Base-by-base conservation (phyloP, 2,113 vertebrate genomes). In the Pterocles gutturalis region DNA sequence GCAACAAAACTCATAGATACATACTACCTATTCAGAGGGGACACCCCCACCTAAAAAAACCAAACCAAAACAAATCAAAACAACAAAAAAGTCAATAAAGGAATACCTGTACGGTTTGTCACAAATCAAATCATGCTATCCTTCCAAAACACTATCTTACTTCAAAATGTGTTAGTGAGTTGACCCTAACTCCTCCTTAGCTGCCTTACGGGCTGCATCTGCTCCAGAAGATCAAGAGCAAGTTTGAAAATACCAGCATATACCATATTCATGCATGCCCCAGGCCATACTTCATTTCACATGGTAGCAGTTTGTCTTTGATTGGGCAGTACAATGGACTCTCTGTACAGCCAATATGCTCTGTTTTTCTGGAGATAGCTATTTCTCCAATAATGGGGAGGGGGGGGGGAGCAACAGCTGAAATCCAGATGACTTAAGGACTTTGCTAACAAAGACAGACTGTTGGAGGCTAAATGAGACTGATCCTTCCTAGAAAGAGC, bases 351-450 rank as follows among this genome's bases (percentile, higher is more conserved):
- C 62, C 73, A 92, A 57, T 19, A 62, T 4, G 9, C 75, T 91
- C 43, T 53, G 61, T 58, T 95, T 71, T 95, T 96, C 91, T 94
- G 75, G 61, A 95, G 72, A 94, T 80, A 7, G 1, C 62, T 76
- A 75, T 34, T 41, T 22, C 67, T 94, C 83, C 46, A 92, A 65
- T 76, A 94, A 82, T 61, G 60, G 22, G 17, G 25, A 24, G 43
- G 17, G 9, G 17, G 9, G 14, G 24, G 8, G 5, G 10, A 57
- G 36, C 48, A 92, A 87, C 94, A 94, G 95, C 97, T 95, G 94
- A 97, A 89, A 95, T 94, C 91, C 97, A 97, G 96, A 97, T 96
- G 96, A 97, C 79, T 92, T 71, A 71, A 85, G 71, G 69, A 55
- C 49, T 93, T 86, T 10, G 9, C 75, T 92, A 97, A 97, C 94